Conservation (phyloP, 2,888 invertebrate species). For the Amblyjoppa fuscipennis region DNA sequence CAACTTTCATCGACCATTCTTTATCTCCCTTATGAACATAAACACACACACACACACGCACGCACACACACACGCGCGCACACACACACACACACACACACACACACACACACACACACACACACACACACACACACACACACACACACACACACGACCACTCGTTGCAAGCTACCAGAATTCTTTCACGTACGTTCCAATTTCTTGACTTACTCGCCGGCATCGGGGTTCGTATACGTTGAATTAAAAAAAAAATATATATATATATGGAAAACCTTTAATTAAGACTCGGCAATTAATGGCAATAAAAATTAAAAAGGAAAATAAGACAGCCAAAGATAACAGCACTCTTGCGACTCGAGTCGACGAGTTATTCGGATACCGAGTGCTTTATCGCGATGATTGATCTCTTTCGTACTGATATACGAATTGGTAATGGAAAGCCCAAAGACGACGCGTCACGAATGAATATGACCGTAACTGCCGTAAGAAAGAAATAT, state of each 20-base stretch:
- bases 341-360: conserved; percentile 49
- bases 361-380: conserved; percentile 47
- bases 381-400: conserved; percentile 43
- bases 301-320: conserved; percentile 60
- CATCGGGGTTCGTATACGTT: conserved; percentile 25
- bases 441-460: conserved; percentile 57
- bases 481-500: conserved; percentile 73
- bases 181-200: conserved; percentile 23
- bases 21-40: background rate
- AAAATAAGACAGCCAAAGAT: conserved; percentile 62
- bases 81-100: background rate
- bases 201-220: conserved; percentile 24
- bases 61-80: background rate
- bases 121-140: background rate
- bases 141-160: background rate
- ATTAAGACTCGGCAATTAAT: conserved; percentile 40
- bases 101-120: background rate
- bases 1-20: conserved; percentile 75
- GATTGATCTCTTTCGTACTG: conserved; percentile 40
- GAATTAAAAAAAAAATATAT: background rate
- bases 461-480: conserved; percentile 74
- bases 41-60: background rate
- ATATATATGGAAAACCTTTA: background rate
- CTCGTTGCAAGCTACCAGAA: conserved; percentile 12
- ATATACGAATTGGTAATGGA: conserved; percentile 43